Conservation (phyloP, 2,888 invertebrate genomes). For the Rhamphomyia laevipes region DNA sequence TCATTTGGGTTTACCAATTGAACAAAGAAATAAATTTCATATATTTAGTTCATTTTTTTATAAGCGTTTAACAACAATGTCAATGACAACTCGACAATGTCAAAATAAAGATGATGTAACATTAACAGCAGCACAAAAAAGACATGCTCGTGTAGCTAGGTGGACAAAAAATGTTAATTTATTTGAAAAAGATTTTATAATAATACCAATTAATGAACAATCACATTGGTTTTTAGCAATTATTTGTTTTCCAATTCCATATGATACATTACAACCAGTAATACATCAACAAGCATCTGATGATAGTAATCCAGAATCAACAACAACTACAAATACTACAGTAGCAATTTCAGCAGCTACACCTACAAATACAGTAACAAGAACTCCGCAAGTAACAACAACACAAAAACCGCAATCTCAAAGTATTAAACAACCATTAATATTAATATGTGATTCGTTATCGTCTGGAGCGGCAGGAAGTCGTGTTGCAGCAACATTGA, state of each 20-base stretch:
- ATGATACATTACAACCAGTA: constrained; percentile 50
- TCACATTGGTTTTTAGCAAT: constrained; percentile 98
- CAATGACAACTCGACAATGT: constrained; percentile 48
- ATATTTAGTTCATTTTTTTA: constrained; percentile 97
- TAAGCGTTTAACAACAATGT: constrained; percentile 79
- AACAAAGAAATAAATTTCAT: constrained; percentile 70
- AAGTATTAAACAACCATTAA: constrained; percentile 53
- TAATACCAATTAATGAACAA: constrained; percentile 96
- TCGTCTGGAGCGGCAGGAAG: constrained; percentile 69
- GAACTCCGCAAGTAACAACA: constrained; percentile 2
- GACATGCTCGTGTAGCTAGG: constrained; percentile 81
- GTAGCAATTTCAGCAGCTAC: too few species aligned
- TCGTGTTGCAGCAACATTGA: constrained; percentile 75
- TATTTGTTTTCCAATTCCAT: constrained; percentile 81
- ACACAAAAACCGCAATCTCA: constrained; percentile 37
- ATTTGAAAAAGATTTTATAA: constrained; percentile 90
- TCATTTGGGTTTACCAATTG: constrained; percentile 54
- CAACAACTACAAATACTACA: not conserved
- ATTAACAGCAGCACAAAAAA: constrained; percentile 64
- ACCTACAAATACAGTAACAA: constrained; percentile 11
- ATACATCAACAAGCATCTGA: constrained; percentile 44
- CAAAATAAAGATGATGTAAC: constrained; percentile 55
- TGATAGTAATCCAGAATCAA: constrained; percentile 26
- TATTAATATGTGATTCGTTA: constrained; percentile 91
- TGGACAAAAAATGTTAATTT: constrained; percentile 97